phyloP scores from a whole-genome alignment of 2,113 vertebrate genomes.

The Cettia cetti region DNA sequence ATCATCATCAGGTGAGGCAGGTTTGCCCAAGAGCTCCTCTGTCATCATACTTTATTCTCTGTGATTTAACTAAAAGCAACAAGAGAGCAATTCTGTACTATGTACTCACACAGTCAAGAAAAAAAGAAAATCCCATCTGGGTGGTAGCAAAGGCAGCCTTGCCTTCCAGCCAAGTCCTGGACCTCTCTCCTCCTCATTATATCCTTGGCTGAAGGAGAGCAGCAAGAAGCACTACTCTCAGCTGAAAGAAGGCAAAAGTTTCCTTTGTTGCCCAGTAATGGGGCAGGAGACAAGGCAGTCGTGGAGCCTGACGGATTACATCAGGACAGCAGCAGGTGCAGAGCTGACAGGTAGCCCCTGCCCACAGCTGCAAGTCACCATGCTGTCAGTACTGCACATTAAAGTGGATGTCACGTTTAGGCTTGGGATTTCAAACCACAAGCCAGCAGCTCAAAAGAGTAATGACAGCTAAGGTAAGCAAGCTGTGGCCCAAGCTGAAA shows the following conservation, averaged over 20 bases:
- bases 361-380: background rate
- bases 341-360: background rate
- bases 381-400: background rate
- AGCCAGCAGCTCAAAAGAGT: background rate
- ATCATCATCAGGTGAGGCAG: background rate
- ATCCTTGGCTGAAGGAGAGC: background rate
- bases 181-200: background rate
- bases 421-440: background rate
- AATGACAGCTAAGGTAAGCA: background rate
- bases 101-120: background rate
- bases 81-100: background rate
- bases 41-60: background rate
- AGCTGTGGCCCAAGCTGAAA: background rate
- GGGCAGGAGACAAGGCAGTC: background rate
- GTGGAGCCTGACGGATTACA: background rate
- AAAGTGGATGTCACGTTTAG: background rate
- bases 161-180: background rate
- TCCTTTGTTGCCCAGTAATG: background rate
- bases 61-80: background rate
- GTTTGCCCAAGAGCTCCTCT: background rate
- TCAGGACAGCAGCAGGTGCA: background rate
- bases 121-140: background rate
- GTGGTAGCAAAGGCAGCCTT: background rate
- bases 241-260: background rate
- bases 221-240: background rate